A percentile compares a stretch with the other conserved stretches of the same genome.
phyloP scores from a whole-genome alignment of 2,797 vertebrate species.

The Fringilla coelebs region DNA sequence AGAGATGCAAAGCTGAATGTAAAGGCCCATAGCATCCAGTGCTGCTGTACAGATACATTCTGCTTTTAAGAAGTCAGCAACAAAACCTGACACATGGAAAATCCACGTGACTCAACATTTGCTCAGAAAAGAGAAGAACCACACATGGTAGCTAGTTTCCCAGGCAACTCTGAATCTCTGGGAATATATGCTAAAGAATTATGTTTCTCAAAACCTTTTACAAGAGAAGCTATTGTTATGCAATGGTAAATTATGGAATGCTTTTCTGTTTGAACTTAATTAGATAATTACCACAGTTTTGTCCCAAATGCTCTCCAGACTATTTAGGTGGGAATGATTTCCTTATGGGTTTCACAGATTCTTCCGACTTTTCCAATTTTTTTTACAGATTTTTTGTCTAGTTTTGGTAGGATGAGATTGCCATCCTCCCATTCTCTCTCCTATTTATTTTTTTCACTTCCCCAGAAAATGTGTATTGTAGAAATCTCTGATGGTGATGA shows the following conservation, averaged over 20 bases:
- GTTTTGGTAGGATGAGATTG: not conserved
- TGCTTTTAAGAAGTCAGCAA: constrained; percentile 24
- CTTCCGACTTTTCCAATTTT: not conserved
- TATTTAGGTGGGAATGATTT: not conserved
- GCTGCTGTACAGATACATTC: not conserved
- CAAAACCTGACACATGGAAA: constrained; percentile 7
- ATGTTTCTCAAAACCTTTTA: not conserved
- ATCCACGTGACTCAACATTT: constrained; percentile 22
- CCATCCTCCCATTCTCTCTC: not conserved
- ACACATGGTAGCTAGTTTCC: constrained; percentile 23
- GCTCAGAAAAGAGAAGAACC: constrained; percentile 5
- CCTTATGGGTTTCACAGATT: not conserved
- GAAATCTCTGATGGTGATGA: not conserved
- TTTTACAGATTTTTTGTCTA: not conserved
- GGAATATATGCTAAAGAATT: not conserved
- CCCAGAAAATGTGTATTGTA: not conserved
- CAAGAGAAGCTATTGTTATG: not conserved
- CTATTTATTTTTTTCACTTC: not conserved
- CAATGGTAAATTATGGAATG: not conserved
- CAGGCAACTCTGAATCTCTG: constrained; percentile 15
- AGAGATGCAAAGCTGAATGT: not conserved
- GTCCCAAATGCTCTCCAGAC: not conserved
- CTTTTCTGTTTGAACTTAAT: not conserved
- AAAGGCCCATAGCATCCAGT: not conserved
- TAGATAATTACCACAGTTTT: not conserved